phyloP scores from a whole-genome alignment of 2,113 vertebrate species.

The Barnardius zonarius region DNA sequence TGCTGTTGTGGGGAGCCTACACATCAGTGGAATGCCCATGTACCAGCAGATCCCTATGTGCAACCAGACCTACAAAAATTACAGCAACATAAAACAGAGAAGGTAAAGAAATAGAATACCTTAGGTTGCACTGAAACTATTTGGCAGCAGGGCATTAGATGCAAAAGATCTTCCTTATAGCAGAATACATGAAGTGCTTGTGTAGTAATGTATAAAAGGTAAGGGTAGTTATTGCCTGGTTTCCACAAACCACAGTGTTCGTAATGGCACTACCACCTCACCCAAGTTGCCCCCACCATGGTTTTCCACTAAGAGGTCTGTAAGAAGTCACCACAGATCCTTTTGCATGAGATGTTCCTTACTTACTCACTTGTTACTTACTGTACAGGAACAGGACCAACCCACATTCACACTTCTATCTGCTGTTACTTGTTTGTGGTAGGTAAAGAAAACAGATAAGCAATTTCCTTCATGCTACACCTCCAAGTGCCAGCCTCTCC shows the following conservation, averaged over 20 bases:
- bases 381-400: neutral
- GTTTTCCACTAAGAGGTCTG: neutral
- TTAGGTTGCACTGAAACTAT: neutral
- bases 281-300: neutral
- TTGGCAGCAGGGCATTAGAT: neutral
- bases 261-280: neutral
- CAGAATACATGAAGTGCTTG: neutral
- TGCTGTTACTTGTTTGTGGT: neutral
- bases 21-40: rapidly evolving
- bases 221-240: neutral
- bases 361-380: too few species aligned
- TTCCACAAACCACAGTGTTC: neutral
- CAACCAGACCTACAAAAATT: neutral
- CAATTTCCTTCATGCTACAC: rapidly evolving
- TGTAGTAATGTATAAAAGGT: neutral
- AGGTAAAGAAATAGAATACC: neutral
- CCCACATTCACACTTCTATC: rapidly evolving
- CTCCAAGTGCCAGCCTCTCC: neutral
- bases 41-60: neutral
- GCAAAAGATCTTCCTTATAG: neutral
- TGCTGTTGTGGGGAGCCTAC: rapidly evolving
- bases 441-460: neutral
- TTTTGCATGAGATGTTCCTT: neutral
- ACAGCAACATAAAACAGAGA: neutral
- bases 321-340: rapidly evolving